Evolutionary conservation across 2,888 invertebrate genomes (phyloP).

Genomic region (Nemotelus nigrinus): DNA sequence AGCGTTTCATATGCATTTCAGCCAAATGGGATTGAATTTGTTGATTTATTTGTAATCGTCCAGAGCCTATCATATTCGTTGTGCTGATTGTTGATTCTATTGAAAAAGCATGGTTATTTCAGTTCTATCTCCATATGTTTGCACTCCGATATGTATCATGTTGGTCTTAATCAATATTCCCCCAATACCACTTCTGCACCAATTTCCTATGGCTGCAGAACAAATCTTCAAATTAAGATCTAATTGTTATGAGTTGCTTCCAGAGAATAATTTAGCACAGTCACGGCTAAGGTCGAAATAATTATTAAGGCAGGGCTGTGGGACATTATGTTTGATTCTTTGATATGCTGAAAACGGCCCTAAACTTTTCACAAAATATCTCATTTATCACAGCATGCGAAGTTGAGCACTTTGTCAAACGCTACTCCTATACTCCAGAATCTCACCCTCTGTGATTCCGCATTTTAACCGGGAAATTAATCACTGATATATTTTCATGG

Average conservation of each 20-base stretch:
- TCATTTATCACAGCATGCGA: slow-evolving; percentile 30
- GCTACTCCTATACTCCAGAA: not conserved
- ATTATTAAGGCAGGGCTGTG: not conserved
- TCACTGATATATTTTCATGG: slow-evolving; percentile 36
- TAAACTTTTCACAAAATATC: not conserved
- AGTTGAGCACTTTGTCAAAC: not conserved
- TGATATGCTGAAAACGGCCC: not conserved
- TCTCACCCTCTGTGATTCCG: slow-evolving; percentile 20
- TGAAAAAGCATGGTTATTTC: too few relatives aligned
- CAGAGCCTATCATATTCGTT: slow-evolving; percentile 14
- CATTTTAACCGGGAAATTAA: slow-evolving; percentile 37
- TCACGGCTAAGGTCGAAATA: slow-evolving; percentile 31
- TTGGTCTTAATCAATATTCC: too few relatives aligned
- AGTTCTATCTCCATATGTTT: too few relatives aligned
- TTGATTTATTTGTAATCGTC: slow-evolving; percentile 29
- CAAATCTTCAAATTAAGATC: slow-evolving; percentile 41
- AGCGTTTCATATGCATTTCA: slow-evolving; percentile 28
- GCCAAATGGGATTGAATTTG: slow-evolving; percentile 39
- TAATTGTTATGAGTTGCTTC: slow-evolving; percentile 34
- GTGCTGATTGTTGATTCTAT: too few relatives aligned
- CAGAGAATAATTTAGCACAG: slow-evolving; percentile 26
- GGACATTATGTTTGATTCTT: not conserved
- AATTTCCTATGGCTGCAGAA: slow-evolving; percentile 5
- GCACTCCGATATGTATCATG: too few relatives aligned
- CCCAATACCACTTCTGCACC: too few relatives aligned